Base-by-base conservation (phyloP, 1,140 invertebrate species). In the Lordiphosa collinella region DNA sequence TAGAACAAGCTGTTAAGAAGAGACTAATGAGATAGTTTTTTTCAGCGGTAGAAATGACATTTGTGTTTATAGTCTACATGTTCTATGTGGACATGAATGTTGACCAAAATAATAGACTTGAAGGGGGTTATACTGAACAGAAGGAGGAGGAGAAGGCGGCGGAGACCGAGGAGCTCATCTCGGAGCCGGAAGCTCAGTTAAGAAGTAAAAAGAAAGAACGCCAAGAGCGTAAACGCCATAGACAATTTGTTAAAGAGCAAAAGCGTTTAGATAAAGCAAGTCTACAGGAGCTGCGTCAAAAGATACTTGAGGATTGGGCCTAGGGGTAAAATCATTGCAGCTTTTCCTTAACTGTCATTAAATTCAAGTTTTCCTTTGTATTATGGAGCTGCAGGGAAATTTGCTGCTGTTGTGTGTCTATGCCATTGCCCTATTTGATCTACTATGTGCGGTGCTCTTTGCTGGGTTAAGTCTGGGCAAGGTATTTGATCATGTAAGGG, bases 11-110 rank as follows among this genome's bases (percentile, higher is more conserved):
- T 2, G 14, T 16, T 16, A 16, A 16, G 14, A 3, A 0, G 3
- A 5, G 16, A 16, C 9, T 25, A 9, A 4, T 11, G 1, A 4
- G 0, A 1, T 2, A 0, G 1, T 11, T 4, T 4, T n/a, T 16
- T 12, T 0, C n/a, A 80, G 78, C 78, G 52, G 78, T 84, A 22
- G 78, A 84, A 53, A 84, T 84, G 78, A 84, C 72, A 0, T 84
- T 84, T 51, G 72, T 84, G 8, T 84, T 78, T 5, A 73, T 84
- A 8, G 34, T 84, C 25, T 73, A 84, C 5, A 5, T 73, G 0
- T 62, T 84, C 6, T 84, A 84, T 32, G 5, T 78, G 52, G 76
- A 76, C 3, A 56, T 56, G 44, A 41, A 56, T 13, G 29, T 8
- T 7, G 12, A 22, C 38, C 3, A 35, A 0, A 5, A 16, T 1